Conservation (phyloP, 1,140 invertebrate species). For the Popillia japonica region DNA sequence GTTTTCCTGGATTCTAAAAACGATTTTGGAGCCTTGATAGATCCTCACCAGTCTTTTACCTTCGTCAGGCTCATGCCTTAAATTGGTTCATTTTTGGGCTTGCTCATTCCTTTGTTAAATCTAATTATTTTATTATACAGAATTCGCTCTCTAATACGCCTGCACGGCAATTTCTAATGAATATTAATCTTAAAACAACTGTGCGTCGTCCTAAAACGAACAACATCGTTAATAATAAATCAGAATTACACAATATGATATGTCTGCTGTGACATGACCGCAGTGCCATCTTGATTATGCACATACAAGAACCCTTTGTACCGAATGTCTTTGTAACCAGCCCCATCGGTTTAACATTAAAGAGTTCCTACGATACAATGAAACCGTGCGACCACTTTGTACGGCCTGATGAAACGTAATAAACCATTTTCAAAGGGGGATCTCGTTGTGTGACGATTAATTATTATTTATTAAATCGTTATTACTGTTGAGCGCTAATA, state of each 20-base stretch:
- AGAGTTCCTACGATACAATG: not conserved
- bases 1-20: too few relatives aligned
- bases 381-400: not conserved
- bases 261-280: not conserved
- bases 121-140: too few relatives aligned
- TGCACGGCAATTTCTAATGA: too few relatives aligned
- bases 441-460: not conserved
- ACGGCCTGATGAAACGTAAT: not conserved
- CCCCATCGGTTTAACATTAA: not conserved
- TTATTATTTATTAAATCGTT: not conserved
- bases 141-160: too few relatives aligned
- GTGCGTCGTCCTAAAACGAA: not conserved
- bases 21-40: too few relatives aligned
- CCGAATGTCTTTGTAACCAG: not conserved
- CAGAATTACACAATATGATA: not conserved
- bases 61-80: too few relatives aligned
- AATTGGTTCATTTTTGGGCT: too few relatives aligned
- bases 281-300: not conserved
- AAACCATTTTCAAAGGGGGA: not conserved
- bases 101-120: too few relatives aligned
- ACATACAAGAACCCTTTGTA: not conserved
- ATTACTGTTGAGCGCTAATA: too few relatives aligned
- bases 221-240: too few relatives aligned
- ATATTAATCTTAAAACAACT: not conserved
- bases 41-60: too few relatives aligned